These are phyloP conservation scores for Agrochola lychnidis DNA, from an alignment of 2,888 invertebrate species.

Conservation along the genomic window DNA sequence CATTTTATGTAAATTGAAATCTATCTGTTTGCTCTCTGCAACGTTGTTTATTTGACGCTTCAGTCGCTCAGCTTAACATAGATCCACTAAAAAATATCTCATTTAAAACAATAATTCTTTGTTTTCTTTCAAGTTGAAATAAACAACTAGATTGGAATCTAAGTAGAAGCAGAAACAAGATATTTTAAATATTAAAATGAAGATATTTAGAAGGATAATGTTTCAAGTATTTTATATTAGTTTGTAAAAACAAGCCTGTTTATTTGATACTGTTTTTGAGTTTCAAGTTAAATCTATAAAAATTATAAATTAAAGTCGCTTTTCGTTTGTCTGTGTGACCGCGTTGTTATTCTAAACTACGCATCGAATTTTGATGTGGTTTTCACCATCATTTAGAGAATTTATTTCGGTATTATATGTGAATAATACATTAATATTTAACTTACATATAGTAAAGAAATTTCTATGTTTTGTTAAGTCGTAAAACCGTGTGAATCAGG, in stretches of 20 bases:
- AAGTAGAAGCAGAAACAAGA: neutral
- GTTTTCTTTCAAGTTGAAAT: neutral
- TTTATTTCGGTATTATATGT: too few species aligned
- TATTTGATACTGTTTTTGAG: neutral
- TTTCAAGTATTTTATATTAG: neutral
- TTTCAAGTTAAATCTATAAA: neutral
- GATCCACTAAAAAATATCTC: neutral
- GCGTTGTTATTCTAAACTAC: too few species aligned
- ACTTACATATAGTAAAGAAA: too few species aligned
- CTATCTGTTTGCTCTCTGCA: neutral
- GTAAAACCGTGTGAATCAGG: too few species aligned
- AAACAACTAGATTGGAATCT: conserved; percentile 10
- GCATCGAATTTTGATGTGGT: too few species aligned
- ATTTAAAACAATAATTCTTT: neutral
- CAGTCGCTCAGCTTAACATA: neutral
- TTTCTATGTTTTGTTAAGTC: too few species aligned
- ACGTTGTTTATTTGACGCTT: neutral
- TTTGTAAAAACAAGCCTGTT: neutral
- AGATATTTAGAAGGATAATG: neutral
- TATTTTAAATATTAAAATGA: neutral
- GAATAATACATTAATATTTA: too few species aligned
- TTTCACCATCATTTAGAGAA: too few species aligned
- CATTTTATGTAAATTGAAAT: neutral
- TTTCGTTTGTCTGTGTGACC: too few species aligned
- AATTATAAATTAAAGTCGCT: too few species aligned